Conservation (phyloP, 2,113 vertebrate species). For the Eublepharis macularius region DNA sequence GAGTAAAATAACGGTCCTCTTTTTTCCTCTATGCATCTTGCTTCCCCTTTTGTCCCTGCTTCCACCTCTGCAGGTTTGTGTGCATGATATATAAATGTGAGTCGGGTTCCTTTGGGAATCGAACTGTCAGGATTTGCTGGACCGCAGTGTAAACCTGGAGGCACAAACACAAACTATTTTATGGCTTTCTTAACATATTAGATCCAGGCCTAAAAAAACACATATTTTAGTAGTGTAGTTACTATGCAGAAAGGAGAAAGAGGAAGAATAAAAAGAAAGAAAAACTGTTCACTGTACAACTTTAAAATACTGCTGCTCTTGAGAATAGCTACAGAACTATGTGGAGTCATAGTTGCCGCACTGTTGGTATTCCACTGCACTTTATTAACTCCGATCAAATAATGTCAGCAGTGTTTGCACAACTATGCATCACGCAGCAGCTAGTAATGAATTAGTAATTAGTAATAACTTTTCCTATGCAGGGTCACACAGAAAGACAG, state of each 20-base stretch:
- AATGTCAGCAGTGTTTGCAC: conserved; percentile 13
- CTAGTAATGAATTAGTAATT: conserved; percentile 16
- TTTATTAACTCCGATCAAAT: conserved; percentile 14
- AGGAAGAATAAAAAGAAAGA: background rate
- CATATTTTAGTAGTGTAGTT: background rate
- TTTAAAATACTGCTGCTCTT: background rate
- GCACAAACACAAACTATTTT: background rate
- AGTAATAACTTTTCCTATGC: background rate
- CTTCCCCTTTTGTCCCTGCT: background rate
- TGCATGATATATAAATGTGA: background rate
- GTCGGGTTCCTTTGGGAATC: rapidly evolving
- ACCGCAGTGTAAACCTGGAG: rapidly evolving
- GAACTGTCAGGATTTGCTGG: background rate
- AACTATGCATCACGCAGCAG: conserved; percentile 1
- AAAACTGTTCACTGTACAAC: background rate
- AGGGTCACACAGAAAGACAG: conserved; percentile 1
- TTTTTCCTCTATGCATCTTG: background rate
- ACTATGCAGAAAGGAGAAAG: background rate
- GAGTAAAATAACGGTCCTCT: rapidly evolving
- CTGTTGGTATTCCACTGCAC: background rate
- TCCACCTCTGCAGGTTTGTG: rapidly evolving
- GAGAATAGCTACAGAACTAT: background rate
- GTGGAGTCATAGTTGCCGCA: background rate
- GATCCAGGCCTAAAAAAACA: rapidly evolving
- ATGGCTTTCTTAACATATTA: rapidly evolving